These are phyloP conservation scores for Chaetophractus vellerosus DNA, from an alignment of 2,797 vertebrate genomes.

Conservation along the genomic window DNA sequence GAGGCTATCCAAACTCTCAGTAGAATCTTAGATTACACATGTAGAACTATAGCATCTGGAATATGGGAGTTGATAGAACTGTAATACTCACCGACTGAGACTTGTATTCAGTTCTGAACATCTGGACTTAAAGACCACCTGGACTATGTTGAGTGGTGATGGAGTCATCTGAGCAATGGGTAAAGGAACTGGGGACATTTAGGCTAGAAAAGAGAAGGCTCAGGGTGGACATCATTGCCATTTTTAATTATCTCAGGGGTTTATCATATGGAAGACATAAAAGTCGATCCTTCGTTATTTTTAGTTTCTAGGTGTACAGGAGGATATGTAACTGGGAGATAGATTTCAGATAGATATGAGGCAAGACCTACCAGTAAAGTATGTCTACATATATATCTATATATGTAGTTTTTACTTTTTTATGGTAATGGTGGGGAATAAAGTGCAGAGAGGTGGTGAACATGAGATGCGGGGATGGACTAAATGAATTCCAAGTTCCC, in stretches of 20 bases:
- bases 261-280: background rate
- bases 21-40: background rate
- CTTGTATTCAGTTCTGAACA: background rate
- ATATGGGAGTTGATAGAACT: background rate
- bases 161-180: background rate
- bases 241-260: background rate
- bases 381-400: no score
- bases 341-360: background rate
- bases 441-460: no score
- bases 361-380: background rate
- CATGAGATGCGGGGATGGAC: no score
- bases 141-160: background rate
- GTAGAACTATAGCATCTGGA: background rate
- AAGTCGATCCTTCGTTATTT: background rate
- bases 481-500: no score
- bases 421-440: no score
- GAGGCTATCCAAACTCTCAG: background rate
- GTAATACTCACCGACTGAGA: accelerated
- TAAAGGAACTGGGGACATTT: background rate
- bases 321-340: background rate
- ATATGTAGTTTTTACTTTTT: no score
- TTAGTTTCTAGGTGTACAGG: background rate
- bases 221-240: background rate
- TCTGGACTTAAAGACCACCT: background rate
- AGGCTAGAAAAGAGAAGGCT: background rate